Percentiles rank a stretch among this genome's conserved stretches.
phyloP scores from a whole-genome alignment of 2,113 vertebrate species.

The Mungos mungo region DNA sequence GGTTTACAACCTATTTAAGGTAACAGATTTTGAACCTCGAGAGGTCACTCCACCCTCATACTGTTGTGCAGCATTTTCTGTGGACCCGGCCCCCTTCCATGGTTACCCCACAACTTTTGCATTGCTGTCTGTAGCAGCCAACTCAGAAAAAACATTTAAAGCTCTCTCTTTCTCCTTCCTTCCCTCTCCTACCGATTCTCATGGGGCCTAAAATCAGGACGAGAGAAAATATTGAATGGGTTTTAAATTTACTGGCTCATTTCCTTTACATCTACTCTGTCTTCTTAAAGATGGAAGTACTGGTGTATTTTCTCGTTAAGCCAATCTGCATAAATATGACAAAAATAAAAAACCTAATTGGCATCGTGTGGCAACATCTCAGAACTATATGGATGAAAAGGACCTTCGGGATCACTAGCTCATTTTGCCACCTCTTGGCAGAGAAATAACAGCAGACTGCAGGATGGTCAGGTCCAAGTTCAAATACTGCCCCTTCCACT shows the following conservation, averaged over 20 bases:
- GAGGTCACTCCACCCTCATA: not conserved
- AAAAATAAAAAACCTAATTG: constrained; percentile 54
- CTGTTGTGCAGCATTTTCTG: not conserved
- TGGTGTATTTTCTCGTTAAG: constrained; percentile 54
- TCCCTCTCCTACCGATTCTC: not conserved
- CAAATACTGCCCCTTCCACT: not conserved
- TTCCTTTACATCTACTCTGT: constrained; percentile 25
- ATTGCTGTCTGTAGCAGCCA: not conserved
- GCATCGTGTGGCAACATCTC: not conserved
- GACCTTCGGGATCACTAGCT: not conserved
- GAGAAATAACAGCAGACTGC: not conserved
- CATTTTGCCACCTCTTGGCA: not conserved
- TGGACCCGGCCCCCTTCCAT: not conserved
- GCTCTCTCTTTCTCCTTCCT: not conserved
- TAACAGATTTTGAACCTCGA: constrained; percentile 7
- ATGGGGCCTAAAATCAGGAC: not conserved
- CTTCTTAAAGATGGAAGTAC: constrained; percentile 45
- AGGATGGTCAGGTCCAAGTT: not conserved
- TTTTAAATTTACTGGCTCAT: constrained; percentile 57
- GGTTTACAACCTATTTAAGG: not conserved
- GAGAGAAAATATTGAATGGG: not conserved
- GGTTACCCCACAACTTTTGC: not conserved
- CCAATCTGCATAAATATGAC: constrained; percentile 39
- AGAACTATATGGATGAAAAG: not conserved
- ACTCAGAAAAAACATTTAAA: not conserved